Conservation (phyloP, 2,888 invertebrate species). For the Nymphalis polychloros region DNA sequence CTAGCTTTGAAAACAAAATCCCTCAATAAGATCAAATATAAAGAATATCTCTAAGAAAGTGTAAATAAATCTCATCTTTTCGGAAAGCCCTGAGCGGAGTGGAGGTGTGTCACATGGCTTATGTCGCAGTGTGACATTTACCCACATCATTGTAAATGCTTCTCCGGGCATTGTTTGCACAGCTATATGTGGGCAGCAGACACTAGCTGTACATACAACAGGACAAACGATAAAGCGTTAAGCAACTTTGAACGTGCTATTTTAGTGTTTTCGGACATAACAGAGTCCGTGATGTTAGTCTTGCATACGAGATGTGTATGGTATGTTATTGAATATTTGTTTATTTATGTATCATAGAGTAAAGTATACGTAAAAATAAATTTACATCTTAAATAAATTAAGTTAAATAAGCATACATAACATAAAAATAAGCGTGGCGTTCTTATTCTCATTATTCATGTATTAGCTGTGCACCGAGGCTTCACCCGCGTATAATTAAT, state of each 20-base stretch:
- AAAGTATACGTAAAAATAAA: too few relatives aligned
- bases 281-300: background rate
- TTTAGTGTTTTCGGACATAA: conserved; percentile 21
- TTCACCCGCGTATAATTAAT: too few relatives aligned
- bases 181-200: conserved; percentile 29
- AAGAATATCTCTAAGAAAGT: background rate
- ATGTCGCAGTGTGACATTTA: conserved; percentile 27
- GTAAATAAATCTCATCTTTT: background rate
- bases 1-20: background rate
- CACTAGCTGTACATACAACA: conserved; percentile 28
- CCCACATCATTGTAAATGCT: conserved; percentile 30
- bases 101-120: conserved; percentile 17
- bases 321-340: background rate
- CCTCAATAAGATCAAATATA: conserved; percentile 7
- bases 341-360: background rate
- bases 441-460: too few relatives aligned
- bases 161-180: conserved; percentile 26
- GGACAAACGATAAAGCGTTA: conserved; percentile 25
- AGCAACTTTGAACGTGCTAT: conserved; percentile 25
- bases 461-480: too few relatives aligned
- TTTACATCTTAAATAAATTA: too few relatives aligned
- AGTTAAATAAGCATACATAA: too few relatives aligned
- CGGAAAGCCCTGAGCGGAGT: background rate
- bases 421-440: too few relatives aligned
- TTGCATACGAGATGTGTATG: background rate